Conservation (phyloP, 2,797 vertebrate genomes). For the Darevskia mixta region DNA sequence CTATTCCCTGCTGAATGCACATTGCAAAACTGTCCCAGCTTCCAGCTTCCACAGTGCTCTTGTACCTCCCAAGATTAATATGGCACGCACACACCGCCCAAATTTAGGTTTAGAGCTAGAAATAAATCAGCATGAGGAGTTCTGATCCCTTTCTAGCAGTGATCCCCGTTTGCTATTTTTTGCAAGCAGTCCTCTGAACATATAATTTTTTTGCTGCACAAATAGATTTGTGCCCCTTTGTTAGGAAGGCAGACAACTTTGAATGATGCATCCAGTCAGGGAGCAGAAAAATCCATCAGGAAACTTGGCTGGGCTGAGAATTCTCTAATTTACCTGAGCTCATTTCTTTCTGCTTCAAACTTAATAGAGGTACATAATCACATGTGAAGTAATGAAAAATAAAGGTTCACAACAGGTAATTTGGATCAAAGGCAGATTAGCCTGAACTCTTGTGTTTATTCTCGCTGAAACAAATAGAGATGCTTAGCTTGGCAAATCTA, state of each 20-base stretch:
- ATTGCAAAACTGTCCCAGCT: not conserved
- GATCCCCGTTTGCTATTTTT: not conserved
- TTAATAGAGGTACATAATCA: slow-evolving; percentile 23
- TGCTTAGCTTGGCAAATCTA: slow-evolving; percentile 45
- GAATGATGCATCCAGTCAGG: not conserved
- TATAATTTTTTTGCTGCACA: not conserved
- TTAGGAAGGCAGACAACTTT: slow-evolving; percentile 40
- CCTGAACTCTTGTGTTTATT: slow-evolving; percentile 39
- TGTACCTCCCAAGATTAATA: not conserved
- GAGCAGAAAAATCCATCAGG: slow-evolving; percentile 38
- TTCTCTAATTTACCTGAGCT: slow-evolving; percentile 28
- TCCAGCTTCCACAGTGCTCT: not conserved
- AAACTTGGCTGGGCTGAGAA: slow-evolving; percentile 39
- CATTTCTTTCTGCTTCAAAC: slow-evolving; percentile 32
- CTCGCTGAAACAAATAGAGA: slow-evolving; percentile 46
- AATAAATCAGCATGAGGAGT: not conserved
- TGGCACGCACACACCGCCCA: not conserved
- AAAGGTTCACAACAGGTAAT: slow-evolving; percentile 39
- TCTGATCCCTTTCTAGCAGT: not conserved
- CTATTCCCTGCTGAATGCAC: too few relatives aligned
- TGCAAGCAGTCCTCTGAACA: not conserved
- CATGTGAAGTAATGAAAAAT: slow-evolving; percentile 34
- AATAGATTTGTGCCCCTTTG: not conserved
- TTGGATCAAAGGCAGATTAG: slow-evolving; percentile 45
- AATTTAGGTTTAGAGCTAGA: not conserved